These are phyloP conservation scores for Ptilodon capucinus DNA, from an alignment of 2,888 invertebrate genomes.

Conservation along the genomic window DNA sequence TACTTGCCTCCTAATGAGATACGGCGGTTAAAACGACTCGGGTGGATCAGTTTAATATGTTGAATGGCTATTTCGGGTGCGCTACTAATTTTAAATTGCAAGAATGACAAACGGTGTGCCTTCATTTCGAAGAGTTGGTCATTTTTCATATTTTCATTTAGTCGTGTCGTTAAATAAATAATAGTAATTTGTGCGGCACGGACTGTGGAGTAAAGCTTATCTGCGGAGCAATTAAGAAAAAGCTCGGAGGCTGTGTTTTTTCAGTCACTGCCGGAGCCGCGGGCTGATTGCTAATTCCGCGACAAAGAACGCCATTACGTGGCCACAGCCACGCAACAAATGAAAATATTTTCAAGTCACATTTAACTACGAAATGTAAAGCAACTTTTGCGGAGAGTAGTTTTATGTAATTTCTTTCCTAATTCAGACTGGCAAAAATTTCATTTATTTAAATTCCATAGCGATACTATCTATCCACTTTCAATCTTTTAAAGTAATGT, in stretches of 20 bases:
- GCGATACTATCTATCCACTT: too few relatives aligned
- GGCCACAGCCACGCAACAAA: constrained; percentile 50
- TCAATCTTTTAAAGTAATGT: too few relatives aligned
- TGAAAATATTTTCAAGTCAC: constrained; percentile 54
- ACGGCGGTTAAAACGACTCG: constrained; percentile 51
- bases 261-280: constrained; percentile 39
- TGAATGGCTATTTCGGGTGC: constrained; percentile 35
- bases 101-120: constrained; percentile 1
- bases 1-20: constrained; percentile 59
- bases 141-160: constrained; percentile 62
- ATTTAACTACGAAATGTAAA: constrained; percentile 25
- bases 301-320: constrained; percentile 72
- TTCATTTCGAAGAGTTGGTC: constrained; percentile 14
- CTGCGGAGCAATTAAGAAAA: constrained; percentile 72
- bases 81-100: constrained; percentile 39
- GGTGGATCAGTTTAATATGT: constrained; percentile 31
- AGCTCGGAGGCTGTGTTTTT: constrained; percentile 54
- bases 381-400: not conserved
- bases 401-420: not conserved
- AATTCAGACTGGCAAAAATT: not conserved
- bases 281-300: constrained; percentile 75
- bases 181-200: constrained; percentile 62
- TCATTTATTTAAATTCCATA: too few relatives aligned
- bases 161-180: constrained; percentile 61
- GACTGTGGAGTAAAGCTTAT: constrained; percentile 62